These are phyloP conservation scores for Oryzias woworae DNA, from an alignment of 2,113 vertebrate genomes.

Conservation along the genomic window DNA sequence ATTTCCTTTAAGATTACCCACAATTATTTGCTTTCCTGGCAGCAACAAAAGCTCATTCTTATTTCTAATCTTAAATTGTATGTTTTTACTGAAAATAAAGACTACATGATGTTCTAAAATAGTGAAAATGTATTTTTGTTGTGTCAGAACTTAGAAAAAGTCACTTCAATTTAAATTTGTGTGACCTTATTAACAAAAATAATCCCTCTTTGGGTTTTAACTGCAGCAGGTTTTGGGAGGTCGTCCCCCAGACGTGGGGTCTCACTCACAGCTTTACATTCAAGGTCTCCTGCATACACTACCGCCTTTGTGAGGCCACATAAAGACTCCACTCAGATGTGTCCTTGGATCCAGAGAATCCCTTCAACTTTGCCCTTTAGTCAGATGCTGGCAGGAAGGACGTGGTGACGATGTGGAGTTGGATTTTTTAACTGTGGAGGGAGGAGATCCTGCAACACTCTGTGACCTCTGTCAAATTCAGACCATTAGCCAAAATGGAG, in stretches of 20 bases:
- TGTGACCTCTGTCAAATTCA: conserved; percentile 53
- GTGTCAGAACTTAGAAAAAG: too few relatives aligned
- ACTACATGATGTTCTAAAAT: too few relatives aligned
- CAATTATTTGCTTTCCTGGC: too few relatives aligned
- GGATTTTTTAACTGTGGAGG: conserved; percentile 27
- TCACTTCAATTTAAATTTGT: too few relatives aligned
- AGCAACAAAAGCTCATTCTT: too few relatives aligned
- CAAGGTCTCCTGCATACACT: conserved; percentile 41
- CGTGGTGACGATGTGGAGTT: conserved; percentile 17
- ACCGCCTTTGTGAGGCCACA: conserved; percentile 56
- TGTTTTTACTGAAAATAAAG: too few relatives aligned
- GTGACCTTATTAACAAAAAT: neutral
- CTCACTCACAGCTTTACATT: conserved; percentile 40
- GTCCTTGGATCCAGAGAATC: conserved; percentile 45
- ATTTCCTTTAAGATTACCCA: too few relatives aligned
- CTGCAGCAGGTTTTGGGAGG: conserved; percentile 15
- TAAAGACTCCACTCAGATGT: conserved; percentile 53
- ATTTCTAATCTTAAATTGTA: too few relatives aligned
- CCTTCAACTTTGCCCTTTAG: conserved; percentile 37
- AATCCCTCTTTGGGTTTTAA: conserved; percentile 25
- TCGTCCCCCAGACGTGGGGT: conserved; percentile 17
- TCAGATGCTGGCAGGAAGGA: conserved; percentile 47
- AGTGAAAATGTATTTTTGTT: too few relatives aligned
- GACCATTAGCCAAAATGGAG: conserved; percentile 11
- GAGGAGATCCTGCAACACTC: conserved; percentile 69